Evolutionary conservation across 2,888 invertebrate species (phyloP).

Genomic region (Mylabris sibirica): DNA sequence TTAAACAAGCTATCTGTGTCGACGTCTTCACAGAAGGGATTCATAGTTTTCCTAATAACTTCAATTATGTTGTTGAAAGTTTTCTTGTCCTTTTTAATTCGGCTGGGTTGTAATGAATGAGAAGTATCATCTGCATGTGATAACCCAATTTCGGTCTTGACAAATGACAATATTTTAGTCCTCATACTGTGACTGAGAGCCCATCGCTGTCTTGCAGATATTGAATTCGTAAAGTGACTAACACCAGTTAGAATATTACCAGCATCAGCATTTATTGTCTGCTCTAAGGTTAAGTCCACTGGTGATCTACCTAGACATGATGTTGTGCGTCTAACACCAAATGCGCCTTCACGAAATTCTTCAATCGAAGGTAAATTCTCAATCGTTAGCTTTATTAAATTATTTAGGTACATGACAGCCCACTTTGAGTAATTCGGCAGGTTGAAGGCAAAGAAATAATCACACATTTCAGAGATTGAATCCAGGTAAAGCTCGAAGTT

Average conservation of each 20-base stretch:
- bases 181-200: neutral
- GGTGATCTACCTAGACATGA: neutral
- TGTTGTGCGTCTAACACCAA: neutral
- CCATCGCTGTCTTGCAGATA: neutral
- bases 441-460: conserved; percentile 19
- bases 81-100: conserved; percentile 39
- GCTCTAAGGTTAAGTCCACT: conserved; percentile 31
- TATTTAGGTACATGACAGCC: conserved; percentile 23
- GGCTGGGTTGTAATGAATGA: too few species aligned
- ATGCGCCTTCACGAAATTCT: conserved; percentile 27
- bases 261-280: conserved; percentile 21
- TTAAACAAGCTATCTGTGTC: conserved; percentile 44
- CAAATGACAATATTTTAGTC: conserved; percentile 19
- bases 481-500: neutral
- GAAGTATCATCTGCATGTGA: conserved; percentile 45
- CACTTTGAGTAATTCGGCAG: conserved; percentile 22
- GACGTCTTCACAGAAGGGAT: conserved; percentile 42
- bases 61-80: conserved; percentile 38
- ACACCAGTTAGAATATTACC: conserved; percentile 28
- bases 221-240: conserved; percentile 25
- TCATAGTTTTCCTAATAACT: conserved; percentile 38
- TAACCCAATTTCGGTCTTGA: conserved; percentile 28
- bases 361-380: neutral
- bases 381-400: conserved; percentile 11
- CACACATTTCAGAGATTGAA: too few species aligned